phyloP scores from a whole-genome alignment of 2,113 vertebrate species.

The Columbina picui region DNA sequence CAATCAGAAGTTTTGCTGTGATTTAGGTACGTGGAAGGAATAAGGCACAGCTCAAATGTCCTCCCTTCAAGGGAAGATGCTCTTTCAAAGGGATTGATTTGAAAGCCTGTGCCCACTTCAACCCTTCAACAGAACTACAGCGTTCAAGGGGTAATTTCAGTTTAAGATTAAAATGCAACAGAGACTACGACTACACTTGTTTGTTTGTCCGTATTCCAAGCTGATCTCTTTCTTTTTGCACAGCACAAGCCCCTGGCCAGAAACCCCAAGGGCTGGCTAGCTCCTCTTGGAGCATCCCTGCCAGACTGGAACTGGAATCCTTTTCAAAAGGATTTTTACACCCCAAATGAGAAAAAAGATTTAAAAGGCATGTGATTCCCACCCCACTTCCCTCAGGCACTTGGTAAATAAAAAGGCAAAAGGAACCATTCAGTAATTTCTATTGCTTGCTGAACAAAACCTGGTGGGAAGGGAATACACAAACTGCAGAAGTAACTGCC shows the following conservation, averaged over 20 bases:
- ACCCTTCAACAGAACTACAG: constrained; percentile 1
- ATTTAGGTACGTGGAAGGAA: not conserved
- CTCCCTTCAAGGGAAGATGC: not conserved
- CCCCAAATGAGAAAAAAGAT: constrained; percentile 33
- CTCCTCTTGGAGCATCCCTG: not conserved
- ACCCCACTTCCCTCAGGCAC: not conserved
- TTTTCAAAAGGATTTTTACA: constrained; percentile 29
- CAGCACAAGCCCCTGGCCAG: not conserved
- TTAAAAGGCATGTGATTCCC: constrained; percentile 17
- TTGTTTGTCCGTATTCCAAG: not conserved
- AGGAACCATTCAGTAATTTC: constrained; percentile 50
- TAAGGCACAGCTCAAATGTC: not conserved
- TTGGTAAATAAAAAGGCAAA: constrained; percentile 39
- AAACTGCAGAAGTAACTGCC: not conserved
- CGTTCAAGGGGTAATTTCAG: constrained; percentile 23
- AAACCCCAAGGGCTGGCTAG: not conserved
- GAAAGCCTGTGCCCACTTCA: not conserved
- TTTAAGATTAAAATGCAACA: constrained; percentile 36
- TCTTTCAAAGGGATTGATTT: not conserved
- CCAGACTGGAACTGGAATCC: constrained; percentile 7
- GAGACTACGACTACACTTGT: not conserved
- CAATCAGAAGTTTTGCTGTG: not conserved
- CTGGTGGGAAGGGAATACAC: constrained; percentile 27
- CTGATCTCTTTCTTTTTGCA: not conserved
- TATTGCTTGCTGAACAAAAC: constrained; percentile 42